phyloP scores from a whole-genome alignment of 2,888 invertebrate species.

The Sphaerophoria taeniata region DNA sequence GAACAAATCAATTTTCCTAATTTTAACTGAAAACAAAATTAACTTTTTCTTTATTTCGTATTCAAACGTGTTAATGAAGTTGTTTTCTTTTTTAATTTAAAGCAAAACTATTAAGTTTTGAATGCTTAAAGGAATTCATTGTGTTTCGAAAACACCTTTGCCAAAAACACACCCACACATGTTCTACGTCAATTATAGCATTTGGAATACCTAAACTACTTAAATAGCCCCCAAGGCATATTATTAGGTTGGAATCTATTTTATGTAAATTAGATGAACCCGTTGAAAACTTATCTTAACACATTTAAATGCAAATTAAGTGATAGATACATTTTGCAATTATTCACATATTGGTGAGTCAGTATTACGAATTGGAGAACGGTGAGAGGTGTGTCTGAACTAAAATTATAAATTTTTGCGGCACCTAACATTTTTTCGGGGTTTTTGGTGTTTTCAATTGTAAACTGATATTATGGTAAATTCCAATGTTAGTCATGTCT shows the following conservation, averaged over 20 bases:
- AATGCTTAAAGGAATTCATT: not conserved
- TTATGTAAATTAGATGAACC: conserved; percentile 42
- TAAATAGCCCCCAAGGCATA: conserved; percentile 14
- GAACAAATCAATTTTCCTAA: not conserved
- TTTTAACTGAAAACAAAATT: not conserved
- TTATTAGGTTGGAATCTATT: conserved; percentile 16
- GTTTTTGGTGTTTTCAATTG: not conserved
- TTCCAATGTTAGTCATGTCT: not conserved
- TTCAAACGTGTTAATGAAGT: not conserved
- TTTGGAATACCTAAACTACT: not conserved
- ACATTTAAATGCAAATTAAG: conserved; percentile 35
- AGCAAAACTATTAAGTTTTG: not conserved
- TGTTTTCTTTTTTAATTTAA: not conserved
- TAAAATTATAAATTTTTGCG: conserved; percentile 2
- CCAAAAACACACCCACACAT: not conserved
- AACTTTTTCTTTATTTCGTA: not conserved
- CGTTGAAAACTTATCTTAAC: conserved; percentile 46
- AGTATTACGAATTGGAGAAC: not conserved
- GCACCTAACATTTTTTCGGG: not conserved
- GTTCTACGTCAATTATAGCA: conserved; percentile 6
- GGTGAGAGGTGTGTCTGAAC: conserved; percentile 14
- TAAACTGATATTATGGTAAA: conserved; percentile 18
- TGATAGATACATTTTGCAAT: conserved; percentile 38
- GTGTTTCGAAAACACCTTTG: not conserved
- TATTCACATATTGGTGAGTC: conserved; percentile 30